Conservation (phyloP, 2,113 vertebrate genomes). For the Steatornis caripensis region DNA sequence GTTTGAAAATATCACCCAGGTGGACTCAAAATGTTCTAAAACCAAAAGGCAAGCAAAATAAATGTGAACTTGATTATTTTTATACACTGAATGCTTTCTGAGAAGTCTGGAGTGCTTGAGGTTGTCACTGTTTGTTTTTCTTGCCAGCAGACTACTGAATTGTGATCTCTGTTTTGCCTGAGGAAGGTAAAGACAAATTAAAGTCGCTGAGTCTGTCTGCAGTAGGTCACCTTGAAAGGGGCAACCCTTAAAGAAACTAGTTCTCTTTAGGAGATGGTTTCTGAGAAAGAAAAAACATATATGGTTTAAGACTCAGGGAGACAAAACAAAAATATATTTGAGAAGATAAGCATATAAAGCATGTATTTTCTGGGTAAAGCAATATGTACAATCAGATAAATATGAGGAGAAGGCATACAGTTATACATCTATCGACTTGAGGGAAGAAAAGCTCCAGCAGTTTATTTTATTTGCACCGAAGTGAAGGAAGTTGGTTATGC, state of each 20-base stretch:
- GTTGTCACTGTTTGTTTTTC: slow-evolving; percentile 26
- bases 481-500: background rate
- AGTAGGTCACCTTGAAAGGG: slow-evolving; percentile 17
- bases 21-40: background rate
- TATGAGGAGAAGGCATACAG: background rate
- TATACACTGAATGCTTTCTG: background rate
- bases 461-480: background rate
- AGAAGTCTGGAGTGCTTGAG: slow-evolving; percentile 7
- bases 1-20: background rate
- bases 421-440: background rate
- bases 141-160: slow-evolving; percentile 36
- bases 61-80: slow-evolving; percentile 1
- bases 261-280: background rate
- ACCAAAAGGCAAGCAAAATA: slow-evolving; percentile 7
- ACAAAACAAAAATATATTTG: background rate
- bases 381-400: background rate
- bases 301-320: background rate
- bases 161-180: slow-evolving; percentile 17
- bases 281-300: background rate
- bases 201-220: background rate
- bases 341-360: background rate
- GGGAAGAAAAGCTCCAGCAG: background rate
- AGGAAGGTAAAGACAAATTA: slow-evolving; percentile 36
- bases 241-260: background rate
- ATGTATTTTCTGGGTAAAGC: background rate